Percentiles rank a stretch among this genome's conserved stretches.
phyloP scores from a whole-genome alignment of 2,113 vertebrate genomes.

The Lagopus muta region DNA sequence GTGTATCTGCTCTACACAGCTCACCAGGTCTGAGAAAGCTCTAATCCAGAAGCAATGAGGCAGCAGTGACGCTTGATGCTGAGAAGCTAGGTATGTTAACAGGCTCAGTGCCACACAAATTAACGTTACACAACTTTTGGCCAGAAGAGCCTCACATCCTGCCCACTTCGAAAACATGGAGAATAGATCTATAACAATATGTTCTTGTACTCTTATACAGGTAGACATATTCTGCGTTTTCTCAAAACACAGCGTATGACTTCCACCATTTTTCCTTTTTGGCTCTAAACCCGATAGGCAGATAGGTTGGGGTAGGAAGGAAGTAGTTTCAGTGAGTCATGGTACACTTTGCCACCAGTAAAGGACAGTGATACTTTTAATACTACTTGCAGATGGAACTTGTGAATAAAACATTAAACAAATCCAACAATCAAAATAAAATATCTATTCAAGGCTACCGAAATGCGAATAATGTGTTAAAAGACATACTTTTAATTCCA shows the following conservation, averaged over 20 bases:
- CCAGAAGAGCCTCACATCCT: not conserved
- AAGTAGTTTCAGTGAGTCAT: not conserved
- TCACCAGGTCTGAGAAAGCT: not conserved
- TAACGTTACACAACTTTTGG: not conserved
- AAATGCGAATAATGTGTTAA: not conserved
- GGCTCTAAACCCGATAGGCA: not conserved
- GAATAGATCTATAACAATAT: not conserved
- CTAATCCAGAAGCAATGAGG: rapidly evolving
- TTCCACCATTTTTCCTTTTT: not conserved
- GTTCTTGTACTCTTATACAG: not conserved
- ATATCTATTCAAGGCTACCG: not conserved
- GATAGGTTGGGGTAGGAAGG: not conserved
- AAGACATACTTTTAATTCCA: not conserved
- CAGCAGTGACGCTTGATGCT: not conserved
- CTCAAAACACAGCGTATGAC: not conserved
- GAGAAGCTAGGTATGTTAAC: not conserved
- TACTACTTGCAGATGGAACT: not conserved
- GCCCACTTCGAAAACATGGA: not conserved
- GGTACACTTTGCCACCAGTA: not conserved
- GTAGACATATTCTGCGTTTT: not conserved
- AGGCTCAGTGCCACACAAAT: not conserved
- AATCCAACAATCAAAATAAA: not conserved
- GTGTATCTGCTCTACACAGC: rapidly evolving
- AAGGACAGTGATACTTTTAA: not conserved
- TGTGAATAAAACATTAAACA: not conserved